Evolutionary conservation across 2,797 vertebrate species (phyloP), one percentile per base, ranked within the genome.

Genomic region (Cyclopterus lumpus): DNA sequence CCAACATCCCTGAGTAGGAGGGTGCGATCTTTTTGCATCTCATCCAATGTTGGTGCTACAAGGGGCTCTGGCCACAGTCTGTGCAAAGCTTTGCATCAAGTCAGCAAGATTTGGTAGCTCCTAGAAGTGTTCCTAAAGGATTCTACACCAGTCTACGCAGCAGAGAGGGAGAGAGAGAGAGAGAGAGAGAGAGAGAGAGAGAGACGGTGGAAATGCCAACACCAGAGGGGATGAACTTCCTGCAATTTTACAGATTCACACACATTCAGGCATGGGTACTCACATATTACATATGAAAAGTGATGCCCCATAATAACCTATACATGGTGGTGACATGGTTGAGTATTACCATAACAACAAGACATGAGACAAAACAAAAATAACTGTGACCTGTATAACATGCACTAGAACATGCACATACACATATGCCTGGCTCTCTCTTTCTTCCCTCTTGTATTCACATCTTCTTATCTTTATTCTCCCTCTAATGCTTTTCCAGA

Each of bases 81-180:
- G 76, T 79, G 79, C 71, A 83, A 90, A 88, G 76, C 87, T 81
- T 75, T 77, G 86, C 82, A 90, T 88, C 79, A 83, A 90, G 88
- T 91, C 90, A 87, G 87, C 75, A 75, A 88, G 83, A 88, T 90
- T 86, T 86, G 79, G 85, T 86, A 86, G 86, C 86, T 89, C 73
- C 80, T 67, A 85, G 83, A 88, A 89, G 86, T 87, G 90, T 89
- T 86, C 66, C 84, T 89, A 90, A 92, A 90, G 88, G 84, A 91
- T 92, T 89, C 78, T 71, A 86, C 83, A 88, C 70, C 67, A 87
- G 86, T 90, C 81, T 79, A 71, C 71, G 84, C 64, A 75, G 67
- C 75, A 58, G 58, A 65, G 61, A 34, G 58, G 42, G 54, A 53
- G 64, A 22, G 18, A 62, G 32, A 48, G 28, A 71, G 67, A 53